phyloP scores from a whole-genome alignment of 2,113 vertebrate species.

The Elephas maximus region DNA sequence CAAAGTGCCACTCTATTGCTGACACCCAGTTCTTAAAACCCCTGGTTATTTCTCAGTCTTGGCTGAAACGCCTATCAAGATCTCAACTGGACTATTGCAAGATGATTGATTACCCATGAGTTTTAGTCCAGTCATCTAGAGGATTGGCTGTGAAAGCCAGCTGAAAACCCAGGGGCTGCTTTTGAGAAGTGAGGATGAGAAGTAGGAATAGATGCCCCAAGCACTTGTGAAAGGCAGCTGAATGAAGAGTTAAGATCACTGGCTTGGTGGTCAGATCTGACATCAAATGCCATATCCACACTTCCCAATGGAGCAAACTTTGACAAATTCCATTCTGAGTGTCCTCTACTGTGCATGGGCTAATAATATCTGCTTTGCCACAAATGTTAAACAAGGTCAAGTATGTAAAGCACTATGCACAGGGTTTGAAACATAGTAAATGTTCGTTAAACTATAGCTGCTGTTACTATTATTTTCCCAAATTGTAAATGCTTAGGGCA shows the following conservation, averaged over 20 bases:
- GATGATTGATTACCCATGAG: not conserved
- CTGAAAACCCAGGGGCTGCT: not conserved
- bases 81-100: not conserved
- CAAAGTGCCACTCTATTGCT: constrained; percentile 49
- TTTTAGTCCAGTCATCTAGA: too few species aligned
- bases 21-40: not conserved
- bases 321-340: not conserved
- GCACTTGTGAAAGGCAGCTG: not conserved
- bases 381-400: not conserved
- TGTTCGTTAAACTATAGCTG: not conserved
- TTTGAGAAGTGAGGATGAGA: not conserved
- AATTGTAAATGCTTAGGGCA: constrained; percentile 11
- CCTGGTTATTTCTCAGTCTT: not conserved
- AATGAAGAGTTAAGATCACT: not conserved
- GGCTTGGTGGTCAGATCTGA: not conserved
- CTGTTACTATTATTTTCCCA: not conserved
- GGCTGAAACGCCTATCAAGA: not conserved
- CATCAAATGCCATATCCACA: not conserved
- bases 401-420: not conserved
- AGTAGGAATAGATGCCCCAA: not conserved
- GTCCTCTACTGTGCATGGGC: not conserved
- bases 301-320: not conserved
- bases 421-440: not conserved
- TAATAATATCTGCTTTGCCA: not conserved
- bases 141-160: not conserved